Conservation (phyloP, 2,113 vertebrate genomes). For the Serilophus lunatus region DNA sequence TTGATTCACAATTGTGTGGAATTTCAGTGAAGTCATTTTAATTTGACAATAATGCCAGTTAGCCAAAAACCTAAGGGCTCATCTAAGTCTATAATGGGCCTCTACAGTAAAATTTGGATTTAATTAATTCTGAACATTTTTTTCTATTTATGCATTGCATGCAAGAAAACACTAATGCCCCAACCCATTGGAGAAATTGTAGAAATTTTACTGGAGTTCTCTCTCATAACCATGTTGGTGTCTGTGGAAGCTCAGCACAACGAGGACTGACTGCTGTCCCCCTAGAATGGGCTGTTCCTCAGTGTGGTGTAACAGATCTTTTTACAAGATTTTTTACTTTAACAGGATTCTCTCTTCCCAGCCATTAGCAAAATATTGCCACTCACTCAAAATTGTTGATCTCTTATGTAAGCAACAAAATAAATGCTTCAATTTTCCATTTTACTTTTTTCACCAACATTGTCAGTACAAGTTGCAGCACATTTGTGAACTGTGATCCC, state of each 20-base stretch:
- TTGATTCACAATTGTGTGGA: not conserved
- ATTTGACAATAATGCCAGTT: not conserved
- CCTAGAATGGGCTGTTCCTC: not conserved
- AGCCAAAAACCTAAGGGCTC: not conserved
- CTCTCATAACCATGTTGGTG: rapidly evolving
- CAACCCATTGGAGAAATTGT: not conserved
- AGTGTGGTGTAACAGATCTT: not conserved
- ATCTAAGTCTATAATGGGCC: not conserved
- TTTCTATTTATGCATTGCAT: not conserved
- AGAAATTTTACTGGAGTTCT: not conserved
- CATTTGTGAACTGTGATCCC: not conserved
- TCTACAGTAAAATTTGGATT: not conserved
- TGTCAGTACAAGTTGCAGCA: not conserved
- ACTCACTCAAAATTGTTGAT: not conserved
- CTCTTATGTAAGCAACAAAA: not conserved
- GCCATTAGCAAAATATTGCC: not conserved
- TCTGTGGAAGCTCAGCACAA: not conserved
- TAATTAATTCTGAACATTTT: not conserved
- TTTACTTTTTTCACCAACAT: rapidly evolving
- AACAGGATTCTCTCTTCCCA: not conserved
- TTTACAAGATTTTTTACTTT: not conserved
- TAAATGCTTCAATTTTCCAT: not conserved
- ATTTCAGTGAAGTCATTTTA: not conserved
- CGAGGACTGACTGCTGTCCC: not conserved
- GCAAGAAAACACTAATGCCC: not conserved